Base-by-base conservation (phyloP, 2,888 invertebrate species). In the Plusia festucae region DNA sequence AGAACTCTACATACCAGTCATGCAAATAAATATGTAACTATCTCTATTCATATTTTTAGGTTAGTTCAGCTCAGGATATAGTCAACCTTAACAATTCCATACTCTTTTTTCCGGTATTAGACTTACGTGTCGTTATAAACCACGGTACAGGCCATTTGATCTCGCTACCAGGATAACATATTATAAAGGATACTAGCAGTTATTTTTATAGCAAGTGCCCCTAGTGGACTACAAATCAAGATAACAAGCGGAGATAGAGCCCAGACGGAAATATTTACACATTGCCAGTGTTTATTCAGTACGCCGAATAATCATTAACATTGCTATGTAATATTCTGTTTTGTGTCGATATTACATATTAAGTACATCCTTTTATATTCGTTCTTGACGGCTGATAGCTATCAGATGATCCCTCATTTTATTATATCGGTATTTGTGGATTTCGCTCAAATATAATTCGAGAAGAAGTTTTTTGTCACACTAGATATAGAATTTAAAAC, bases 221-320 rank as follows among this genome's bases (percentile, higher is more conserved):
- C 88, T 86, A 88, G 90, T 89, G 88, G 87, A 88, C 91, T 87
- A 92, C 92, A 92, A 92, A 92, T 92, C 92, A 92, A 90, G 91
- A 91, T 92, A 92, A 92, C 91, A 91, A 91, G 91, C 90, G 73
- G 71, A 88, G 90, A 90, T 91, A 89, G 84, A 84, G 84, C 80
- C 80, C 78, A 85, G 83, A 79, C 82, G 85, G 88, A 87, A 85
- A 90, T 89, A 87, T 91, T 90, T 90, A 91, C 90, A 88, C 88
- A 87, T 88, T 73, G 70, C 74, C 70, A 75, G 64, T 68, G 70
- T 79, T 82, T 83, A 81, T 84, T 81, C 77, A 80, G 77, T 76
- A 76, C 74, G 73, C 66, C 59, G 66, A 72, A 81, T 81, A 65
- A 74, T 70, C 58, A 71, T 70, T 68, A 65, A 61, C 58, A 46